Evolutionary conservation across 2,113 vertebrate species (phyloP).

Genomic region (Fukomys damarensis): DNA sequence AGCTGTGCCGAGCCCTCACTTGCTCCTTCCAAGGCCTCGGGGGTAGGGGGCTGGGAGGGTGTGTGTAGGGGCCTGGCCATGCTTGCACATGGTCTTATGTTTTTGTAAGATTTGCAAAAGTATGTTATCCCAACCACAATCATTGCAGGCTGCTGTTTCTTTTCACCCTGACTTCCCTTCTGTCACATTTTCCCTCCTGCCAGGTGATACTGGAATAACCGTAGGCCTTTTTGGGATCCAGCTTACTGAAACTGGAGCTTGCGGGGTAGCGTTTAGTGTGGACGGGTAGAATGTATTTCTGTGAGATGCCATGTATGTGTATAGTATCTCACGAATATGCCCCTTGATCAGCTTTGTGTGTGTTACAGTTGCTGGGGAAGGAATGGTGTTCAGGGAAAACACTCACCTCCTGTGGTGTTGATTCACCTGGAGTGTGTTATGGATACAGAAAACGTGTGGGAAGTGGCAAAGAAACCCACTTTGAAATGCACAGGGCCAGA

Average conservation of each 20-base stretch:
- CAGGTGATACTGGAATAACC: not conserved
- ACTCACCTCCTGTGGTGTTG: not conserved
- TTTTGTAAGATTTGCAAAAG: conserved; percentile 56
- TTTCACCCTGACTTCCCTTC: conserved; percentile 13
- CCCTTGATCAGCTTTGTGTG: not conserved
- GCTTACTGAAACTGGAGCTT: not conserved
- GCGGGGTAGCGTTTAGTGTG: not conserved
- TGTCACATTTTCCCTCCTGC: not conserved
- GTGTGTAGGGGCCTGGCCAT: not conserved
- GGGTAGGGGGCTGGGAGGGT: not conserved
- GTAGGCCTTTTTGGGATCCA: not conserved
- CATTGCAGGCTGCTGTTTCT: conserved; percentile 35
- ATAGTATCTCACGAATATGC: not conserved
- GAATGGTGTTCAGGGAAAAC: not conserved
- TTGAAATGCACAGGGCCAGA: not conserved
- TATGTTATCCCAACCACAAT: conserved; percentile 10
- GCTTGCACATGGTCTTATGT: not conserved
- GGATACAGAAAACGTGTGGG: not conserved
- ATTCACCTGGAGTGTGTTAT: not conserved
- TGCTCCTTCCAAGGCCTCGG: not conserved
- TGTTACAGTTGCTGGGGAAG: not conserved
- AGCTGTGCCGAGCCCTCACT: not conserved
- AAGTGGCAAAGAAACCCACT: not conserved
- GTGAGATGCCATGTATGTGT: not conserved
- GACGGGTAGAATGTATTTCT: not conserved